Evolutionary conservation across 2,113 vertebrate genomes (phyloP), one percentile per base, ranked within the genome.

Genomic region (Murina feae): DNA sequence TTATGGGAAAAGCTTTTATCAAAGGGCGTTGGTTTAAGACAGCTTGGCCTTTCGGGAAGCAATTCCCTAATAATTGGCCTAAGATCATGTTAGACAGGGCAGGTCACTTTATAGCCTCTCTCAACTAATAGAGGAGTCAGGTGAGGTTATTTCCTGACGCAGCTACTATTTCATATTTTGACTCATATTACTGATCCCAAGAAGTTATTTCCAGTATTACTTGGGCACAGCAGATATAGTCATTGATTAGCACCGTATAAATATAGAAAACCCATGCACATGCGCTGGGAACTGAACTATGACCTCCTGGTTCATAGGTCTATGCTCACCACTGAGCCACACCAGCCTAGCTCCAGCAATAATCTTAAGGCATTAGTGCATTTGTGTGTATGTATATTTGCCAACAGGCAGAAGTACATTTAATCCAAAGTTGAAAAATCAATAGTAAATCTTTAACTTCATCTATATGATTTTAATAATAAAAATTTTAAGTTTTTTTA

Each of bases 1-100:
- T 98, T 98, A 98, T 98, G 97, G 98, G 98, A 98, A 98, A 98
- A 98, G 98, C 98, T 98, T 98, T 98, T 98, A 98, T 97, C 97
- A 74, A 95, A n/a, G 74, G 93, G 76, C 96, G 96, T 97, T 98
- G 97, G 97, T 96, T 97, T 44, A 35, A 93, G 91, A 96, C 97
- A 96, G 91, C 96, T 97, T 98, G 98, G 86, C 90, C 97, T 98
- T 96, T 97, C 89, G 91, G 94, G 94, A 25, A 96, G 89, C 90
- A 94, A 93, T 91, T 96, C 71, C 71, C 91, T 97, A 97, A 97
- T 96, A 96, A 97, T 98, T 97, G 95, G 90, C 97, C 87, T 93
- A 97, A 97, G 97, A 98, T 96, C 96, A 97, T 92, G 32, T 86
- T 84, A 90, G 88, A 72, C 80, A 96, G 82, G 86, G 44, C 51